Evolutionary conservation across 1,140 invertebrate species (phyloP).

Genomic region (Samia ricini): DNA sequence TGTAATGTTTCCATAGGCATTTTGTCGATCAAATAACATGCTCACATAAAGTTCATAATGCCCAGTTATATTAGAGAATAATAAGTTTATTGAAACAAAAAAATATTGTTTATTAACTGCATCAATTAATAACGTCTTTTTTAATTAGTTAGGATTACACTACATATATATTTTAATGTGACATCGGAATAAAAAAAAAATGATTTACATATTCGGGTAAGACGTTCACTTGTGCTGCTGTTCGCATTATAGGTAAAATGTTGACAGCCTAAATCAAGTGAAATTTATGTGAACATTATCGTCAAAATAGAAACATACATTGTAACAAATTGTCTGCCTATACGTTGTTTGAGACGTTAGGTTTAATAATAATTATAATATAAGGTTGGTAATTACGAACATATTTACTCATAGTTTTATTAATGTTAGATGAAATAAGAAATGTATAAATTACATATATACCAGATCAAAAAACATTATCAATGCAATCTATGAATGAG

Average conservation of each 20-base stretch:
- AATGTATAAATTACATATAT: neutral
- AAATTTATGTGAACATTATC: conserved; percentile 50
- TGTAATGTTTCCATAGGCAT: conserved; percentile 48
- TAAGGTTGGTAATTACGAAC: neutral
- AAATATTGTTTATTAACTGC: neutral
- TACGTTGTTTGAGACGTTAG: conserved; percentile 39
- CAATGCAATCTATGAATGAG: neutral
- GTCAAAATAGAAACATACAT: conserved; percentile 52
- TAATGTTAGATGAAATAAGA: neutral
- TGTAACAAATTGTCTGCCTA: conserved; percentile 52
- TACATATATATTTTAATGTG: neutral
- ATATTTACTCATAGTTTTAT: neutral
- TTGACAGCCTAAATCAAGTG: conserved; percentile 42
- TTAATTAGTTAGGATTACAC: neutral
- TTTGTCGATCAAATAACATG: conserved; percentile 32
- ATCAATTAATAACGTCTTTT: no score
- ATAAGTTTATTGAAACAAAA: neutral
- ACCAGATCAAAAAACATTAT: neutral
- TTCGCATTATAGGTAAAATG: conserved; percentile 17
- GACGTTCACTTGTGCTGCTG: conserved; percentile 34
- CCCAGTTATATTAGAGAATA: neutral
- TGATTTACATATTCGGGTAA: neutral
- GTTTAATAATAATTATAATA: conserved; percentile 7
- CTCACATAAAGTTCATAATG: conserved; percentile 41
- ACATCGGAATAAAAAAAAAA: neutral